Evolutionary conservation across 2,113 vertebrate species (phyloP).

Genomic region (Oryzias curvinotus): DNA sequence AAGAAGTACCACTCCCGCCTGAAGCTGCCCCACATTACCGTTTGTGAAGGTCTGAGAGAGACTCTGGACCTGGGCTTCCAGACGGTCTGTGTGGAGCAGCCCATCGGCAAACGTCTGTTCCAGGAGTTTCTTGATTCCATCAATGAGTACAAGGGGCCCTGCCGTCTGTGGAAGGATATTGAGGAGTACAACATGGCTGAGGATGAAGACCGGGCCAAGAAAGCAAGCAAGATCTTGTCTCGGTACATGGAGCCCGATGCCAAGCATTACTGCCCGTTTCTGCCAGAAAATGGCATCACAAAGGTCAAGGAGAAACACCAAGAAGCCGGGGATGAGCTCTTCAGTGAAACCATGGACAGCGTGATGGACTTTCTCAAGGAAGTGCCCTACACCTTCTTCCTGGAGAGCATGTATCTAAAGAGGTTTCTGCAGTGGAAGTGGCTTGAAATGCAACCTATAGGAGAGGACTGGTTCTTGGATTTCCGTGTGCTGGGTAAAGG

Average conservation of each 20-base stretch:
- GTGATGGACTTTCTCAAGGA: slow-evolving; percentile 77
- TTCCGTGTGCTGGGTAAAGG: slow-evolving; percentile 87
- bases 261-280: slow-evolving; percentile 74
- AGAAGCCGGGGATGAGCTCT: slow-evolving; percentile 63
- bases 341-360: slow-evolving; percentile 65
- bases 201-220: slow-evolving; percentile 72
- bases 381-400: slow-evolving; percentile 73
- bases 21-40: slow-evolving; percentile 78
- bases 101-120: slow-evolving; percentile 79
- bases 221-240: slow-evolving; percentile 68
- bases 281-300: slow-evolving; percentile 74
- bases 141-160: slow-evolving; percentile 71
- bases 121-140: slow-evolving; percentile 73
- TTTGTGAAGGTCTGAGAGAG: slow-evolving; percentile 74
- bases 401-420: slow-evolving; percentile 77
- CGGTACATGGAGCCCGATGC: slow-evolving; percentile 75
- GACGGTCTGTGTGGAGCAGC: slow-evolving; percentile 75
- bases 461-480: slow-evolving; percentile 88
- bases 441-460: slow-evolving; percentile 76
- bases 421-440: slow-evolving; percentile 87
- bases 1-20: slow-evolving; percentile 76
- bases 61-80: slow-evolving; percentile 73
- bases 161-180: slow-evolving; percentile 75
- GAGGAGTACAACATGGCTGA: slow-evolving; percentile 77
- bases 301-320: slow-evolving; percentile 75